Evolutionary conservation across 2,797 vertebrate genomes (phyloP).

Genomic region (Characodon lateralis): DNA sequence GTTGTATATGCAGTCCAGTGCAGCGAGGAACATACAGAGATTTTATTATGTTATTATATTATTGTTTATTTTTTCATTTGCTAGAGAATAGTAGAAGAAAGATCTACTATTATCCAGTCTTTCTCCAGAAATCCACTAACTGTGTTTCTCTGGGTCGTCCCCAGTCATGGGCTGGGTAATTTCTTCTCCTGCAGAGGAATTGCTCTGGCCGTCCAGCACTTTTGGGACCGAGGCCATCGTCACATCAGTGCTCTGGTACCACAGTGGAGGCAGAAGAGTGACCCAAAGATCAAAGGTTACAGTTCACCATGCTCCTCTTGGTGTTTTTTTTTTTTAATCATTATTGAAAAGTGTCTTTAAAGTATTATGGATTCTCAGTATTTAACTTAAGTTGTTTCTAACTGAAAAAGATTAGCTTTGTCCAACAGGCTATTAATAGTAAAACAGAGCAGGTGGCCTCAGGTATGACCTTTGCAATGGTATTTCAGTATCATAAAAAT

Average conservation of each 20-base stretch:
- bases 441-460: background rate
- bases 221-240: conserved; percentile 90
- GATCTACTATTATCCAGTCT: background rate
- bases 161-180: conserved; percentile 82
- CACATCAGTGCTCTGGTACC: conserved; percentile 85
- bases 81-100: background rate
- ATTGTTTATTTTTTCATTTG: background rate
- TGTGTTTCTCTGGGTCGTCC: background rate
- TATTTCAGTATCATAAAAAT: background rate
- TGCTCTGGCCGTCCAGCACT: conserved; percentile 89
- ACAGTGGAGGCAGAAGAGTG: conserved; percentile 86
- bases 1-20: too few species aligned
- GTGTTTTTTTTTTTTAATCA: background rate
- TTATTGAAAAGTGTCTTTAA: too few species aligned
- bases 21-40: background rate
- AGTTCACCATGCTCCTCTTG: background rate
- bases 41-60: background rate
- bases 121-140: background rate
- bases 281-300: conserved; percentile 84
- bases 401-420: background rate
- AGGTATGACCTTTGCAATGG: background rate
- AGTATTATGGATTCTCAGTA: too few species aligned
- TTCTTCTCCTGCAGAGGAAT: conserved; percentile 93
- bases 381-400: background rate
- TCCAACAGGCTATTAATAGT: background rate